Conservation (phyloP, 2,113 vertebrate genomes). For the Thymallus thymallus region DNA sequence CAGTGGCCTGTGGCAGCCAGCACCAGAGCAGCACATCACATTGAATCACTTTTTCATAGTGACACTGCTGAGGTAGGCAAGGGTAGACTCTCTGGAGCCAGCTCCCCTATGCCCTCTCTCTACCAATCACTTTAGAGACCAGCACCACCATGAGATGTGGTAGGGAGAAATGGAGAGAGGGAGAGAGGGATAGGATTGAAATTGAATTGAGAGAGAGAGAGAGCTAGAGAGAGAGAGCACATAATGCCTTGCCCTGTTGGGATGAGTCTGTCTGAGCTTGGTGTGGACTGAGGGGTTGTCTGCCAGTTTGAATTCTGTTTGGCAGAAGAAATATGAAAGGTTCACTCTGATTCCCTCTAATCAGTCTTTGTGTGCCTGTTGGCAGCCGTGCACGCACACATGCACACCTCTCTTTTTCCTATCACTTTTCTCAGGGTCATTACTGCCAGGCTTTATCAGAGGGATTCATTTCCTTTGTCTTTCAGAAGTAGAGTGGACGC, state of each 20-base stretch:
- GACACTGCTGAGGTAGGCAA: conserved; percentile 15
- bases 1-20: not conserved
- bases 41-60: conserved; percentile 4
- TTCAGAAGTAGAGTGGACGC: conserved; percentile 23
- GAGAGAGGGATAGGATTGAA: conserved; percentile 4
- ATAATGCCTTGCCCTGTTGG: conserved; percentile 54
- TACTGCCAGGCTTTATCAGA: not conserved
- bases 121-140: conserved; percentile 56
- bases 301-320: too few species aligned
- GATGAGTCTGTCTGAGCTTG: conserved; percentile 43
- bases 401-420: not conserved
- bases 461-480: not conserved
- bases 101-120: conserved; percentile 54
- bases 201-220: conserved; percentile 36
- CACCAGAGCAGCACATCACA: conserved; percentile 42
- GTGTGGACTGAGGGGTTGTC: conserved; percentile 8
- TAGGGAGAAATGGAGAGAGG: not conserved
- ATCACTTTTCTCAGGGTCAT: not conserved
- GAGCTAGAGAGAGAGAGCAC: conserved; percentile 43
- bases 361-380: too few species aligned
- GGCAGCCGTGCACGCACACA: not conserved
- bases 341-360: too few species aligned
- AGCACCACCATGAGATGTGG: not conserved
- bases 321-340: not conserved
- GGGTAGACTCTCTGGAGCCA: conserved; percentile 71